Evolutionary conservation across 2,797 vertebrate species (phyloP).

Genomic region (Halcyon chelicuti): DNA sequence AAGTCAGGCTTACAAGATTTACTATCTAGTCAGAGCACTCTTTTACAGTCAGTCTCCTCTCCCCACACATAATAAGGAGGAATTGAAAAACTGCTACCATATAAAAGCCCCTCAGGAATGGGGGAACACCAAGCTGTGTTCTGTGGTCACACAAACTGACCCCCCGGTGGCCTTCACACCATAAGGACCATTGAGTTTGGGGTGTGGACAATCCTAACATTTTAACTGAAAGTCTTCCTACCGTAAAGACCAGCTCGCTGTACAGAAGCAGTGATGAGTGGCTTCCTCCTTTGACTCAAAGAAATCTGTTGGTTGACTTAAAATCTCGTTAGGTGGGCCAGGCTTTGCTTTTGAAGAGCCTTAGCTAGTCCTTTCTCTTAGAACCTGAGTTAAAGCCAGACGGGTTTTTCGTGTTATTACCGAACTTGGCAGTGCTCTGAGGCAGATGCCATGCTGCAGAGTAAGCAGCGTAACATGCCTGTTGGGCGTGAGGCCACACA

Average conservation of each 20-base stretch:
- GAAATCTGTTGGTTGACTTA: neutral
- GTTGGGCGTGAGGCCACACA: neutral
- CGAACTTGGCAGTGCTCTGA: neutral
- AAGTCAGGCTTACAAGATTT: neutral
- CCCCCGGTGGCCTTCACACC: neutral
- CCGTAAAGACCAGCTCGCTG: neutral
- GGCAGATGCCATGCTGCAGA: neutral
- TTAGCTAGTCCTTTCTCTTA: neutral
- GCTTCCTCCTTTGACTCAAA: neutral
- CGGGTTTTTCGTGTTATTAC: fast-evolving
- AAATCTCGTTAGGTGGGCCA: neutral
- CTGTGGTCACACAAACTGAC: neutral
- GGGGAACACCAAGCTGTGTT: neutral
- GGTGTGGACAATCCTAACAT: neutral
- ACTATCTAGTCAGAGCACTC: neutral
- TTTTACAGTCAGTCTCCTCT: neutral
- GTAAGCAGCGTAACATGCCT: neutral
- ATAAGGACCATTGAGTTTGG: neutral
- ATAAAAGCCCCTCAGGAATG: neutral
- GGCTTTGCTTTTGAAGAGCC: neutral
- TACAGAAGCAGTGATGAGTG: neutral
- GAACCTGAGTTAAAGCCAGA: neutral
- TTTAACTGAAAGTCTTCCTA: neutral
- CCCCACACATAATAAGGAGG: neutral
- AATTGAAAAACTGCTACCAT: neutral